Evolutionary conservation across 2,797 vertebrate species (phyloP).

Genomic region (Brachymystax lenok): DNA sequence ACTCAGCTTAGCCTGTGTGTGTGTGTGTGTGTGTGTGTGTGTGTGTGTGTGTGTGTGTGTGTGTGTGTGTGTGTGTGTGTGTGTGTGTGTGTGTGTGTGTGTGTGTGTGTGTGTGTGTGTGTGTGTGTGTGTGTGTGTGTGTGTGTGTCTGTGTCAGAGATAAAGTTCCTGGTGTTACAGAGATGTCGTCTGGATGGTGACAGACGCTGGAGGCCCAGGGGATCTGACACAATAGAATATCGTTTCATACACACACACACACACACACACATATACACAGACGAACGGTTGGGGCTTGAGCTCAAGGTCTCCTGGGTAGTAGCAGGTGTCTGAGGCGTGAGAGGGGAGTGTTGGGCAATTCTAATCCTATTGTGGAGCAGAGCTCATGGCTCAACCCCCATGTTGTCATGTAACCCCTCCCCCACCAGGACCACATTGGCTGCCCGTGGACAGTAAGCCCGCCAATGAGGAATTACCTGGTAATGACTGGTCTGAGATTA

Average conservation of each 20-base stretch:
- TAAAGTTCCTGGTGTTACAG: conserved; percentile 1
- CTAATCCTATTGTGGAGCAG: conserved; percentile 75
- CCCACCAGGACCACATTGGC: conserved; percentile 67
- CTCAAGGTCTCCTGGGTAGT: conserved; percentile 16
- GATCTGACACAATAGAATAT: background rate
- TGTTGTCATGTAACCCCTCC: conserved; percentile 68
- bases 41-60: background rate
- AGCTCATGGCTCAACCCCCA: conserved; percentile 56
- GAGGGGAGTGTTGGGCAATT: conserved; percentile 49
- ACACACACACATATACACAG: background rate
- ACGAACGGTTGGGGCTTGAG: background rate
- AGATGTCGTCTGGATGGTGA: background rate
- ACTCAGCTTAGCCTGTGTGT: background rate
- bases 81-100: background rate
- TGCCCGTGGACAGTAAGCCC: background rate
- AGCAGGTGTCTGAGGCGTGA: conserved; percentile 69
- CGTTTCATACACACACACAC: background rate
- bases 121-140: background rate
- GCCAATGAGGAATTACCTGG: background rate
- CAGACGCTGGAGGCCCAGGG: background rate
- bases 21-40: too few relatives aligned
- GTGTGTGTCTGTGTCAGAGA: background rate
- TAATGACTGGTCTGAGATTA: conserved; percentile 9
- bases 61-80: background rate
- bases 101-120: conserved; percentile 2